Conservation (phyloP, 2,797 vertebrate genomes). For the Melanotaenia boesemani region DNA sequence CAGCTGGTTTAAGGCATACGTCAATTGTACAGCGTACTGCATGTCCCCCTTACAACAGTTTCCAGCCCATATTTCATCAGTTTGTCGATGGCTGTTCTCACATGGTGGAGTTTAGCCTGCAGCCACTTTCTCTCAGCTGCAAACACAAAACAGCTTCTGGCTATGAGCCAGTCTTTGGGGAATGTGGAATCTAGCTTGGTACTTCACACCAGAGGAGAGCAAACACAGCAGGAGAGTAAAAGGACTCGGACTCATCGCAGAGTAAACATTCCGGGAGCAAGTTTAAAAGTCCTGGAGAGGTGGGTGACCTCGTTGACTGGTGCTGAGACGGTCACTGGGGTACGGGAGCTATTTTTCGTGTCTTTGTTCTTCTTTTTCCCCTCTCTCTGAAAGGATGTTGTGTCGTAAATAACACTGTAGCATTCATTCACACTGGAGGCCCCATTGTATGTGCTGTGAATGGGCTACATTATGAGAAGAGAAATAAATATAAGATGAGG, state of each 20-base stretch:
- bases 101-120: conserved; percentile 29
- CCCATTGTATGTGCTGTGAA: conserved; percentile 81
- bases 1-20: neutral
- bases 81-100: conserved; percentile 43
- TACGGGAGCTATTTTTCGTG: conserved; percentile 64
- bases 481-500: conserved; percentile 75
- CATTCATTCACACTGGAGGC: conserved; percentile 70
- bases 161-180: conserved; percentile 61
- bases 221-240: conserved; percentile 62
- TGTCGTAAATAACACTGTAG: conserved; percentile 79
- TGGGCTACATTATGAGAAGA: conserved; percentile 74
- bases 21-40: neutral
- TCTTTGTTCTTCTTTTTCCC: conserved; percentile 56
- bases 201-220: conserved; percentile 69
- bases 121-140: conserved; percentile 50
- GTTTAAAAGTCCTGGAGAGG: conserved; percentile 47
- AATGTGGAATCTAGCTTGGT: conserved; percentile 72
- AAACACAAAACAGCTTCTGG: conserved; percentile 56
- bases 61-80: conserved; percentile 42
- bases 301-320: conserved; percentile 69
- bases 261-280: conserved; percentile 63
- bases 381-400: conserved; percentile 65
- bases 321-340: conserved; percentile 58
- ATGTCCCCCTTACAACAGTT: conserved; percentile 18
- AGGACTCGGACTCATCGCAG: conserved; percentile 36